A percentile compares a stretch with the other conserved stretches of the same genome.
These are phyloP conservation scores for Scomberomorus guttatus DNA, from an alignment of 2,797 vertebrate genomes.

Conservation along the genomic window DNA sequence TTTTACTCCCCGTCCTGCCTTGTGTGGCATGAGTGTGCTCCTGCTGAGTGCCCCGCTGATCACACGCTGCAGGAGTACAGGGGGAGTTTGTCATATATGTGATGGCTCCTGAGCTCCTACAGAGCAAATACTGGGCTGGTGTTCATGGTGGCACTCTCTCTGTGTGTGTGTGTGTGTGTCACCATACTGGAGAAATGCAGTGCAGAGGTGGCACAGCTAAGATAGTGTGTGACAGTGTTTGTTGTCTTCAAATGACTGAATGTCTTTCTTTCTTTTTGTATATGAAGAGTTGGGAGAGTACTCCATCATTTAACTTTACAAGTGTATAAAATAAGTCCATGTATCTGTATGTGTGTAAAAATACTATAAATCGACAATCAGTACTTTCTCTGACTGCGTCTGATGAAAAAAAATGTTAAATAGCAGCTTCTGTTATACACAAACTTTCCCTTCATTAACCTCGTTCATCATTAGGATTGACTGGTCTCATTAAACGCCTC, in stretches of 20 bases:
- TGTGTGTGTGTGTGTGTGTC: conserved; percentile 7
- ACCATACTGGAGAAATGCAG: neutral
- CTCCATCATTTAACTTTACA: neutral
- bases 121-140: conserved; percentile 26
- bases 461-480: conserved; percentile 40
- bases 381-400: too few species aligned
- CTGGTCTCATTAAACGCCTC: conserved; percentile 45
- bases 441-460: conserved; percentile 36
- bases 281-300: neutral
- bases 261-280: neutral
- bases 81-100: neutral
- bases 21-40: conserved; percentile 80
- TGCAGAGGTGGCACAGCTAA: neutral
- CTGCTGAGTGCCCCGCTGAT: conserved; percentile 67
- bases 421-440: conserved; percentile 33
- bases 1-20: conserved; percentile 78
- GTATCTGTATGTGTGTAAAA: conserved; percentile 2
- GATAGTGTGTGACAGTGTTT: neutral
- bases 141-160: conserved; percentile 1
- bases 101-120: conserved; percentile 40
- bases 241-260: neutral
- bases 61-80: conserved; percentile 80
- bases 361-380: conserved; percentile 1
- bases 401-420: neutral
- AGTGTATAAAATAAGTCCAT: neutral